Base-by-base conservation (phyloP, 2,888 invertebrate species). In the Mimachlamys varia region DNA sequence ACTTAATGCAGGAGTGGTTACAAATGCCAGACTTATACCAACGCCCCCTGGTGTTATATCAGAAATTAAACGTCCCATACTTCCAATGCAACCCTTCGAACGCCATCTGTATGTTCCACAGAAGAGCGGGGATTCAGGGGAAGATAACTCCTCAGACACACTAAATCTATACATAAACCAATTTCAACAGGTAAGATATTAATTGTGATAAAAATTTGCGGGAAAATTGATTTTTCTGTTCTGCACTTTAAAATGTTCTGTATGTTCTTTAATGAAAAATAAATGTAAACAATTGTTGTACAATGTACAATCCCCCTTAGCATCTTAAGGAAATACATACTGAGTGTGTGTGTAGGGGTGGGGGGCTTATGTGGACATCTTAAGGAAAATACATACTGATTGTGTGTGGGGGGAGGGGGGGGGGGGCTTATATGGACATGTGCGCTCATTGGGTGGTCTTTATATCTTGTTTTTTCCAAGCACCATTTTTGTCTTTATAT, bases 41-140 rank as follows among this genome's bases (percentile, higher is more conserved):
- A 93, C 94, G 3, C 95, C 95, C 0, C 92, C 92, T 58, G 93
- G 92, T 27, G 87, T 95, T 27, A 55, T 91, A n/a, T 91, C 93
- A 37, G 91, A 93, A 22, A 91, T 93, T 27, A 88, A 91, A 15
- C 93, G 91, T 88, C 92, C 93, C 13, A 92, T 90, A 17, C 89
- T 94, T 33, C 93, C 93, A 7, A 89, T 95, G 19, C 93, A 93
- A 87, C 93, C 92, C 10, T 95, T 95, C 89, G 94, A 94, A 90
- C 92, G 94, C 13, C 93, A 93, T 89, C 88, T 94, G 58, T 91
- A 93, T 76, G 87, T 92, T 2, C 76, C 91, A 53, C 87, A 88
- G 19, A 89, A 91, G 15, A 88, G 88, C n/a, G 90, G 88, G 19
- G 92, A 92, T 33, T 76, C 76, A 76, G 76, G 76, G 15, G 76